These are phyloP conservation scores for Pyxicephalus adspersus DNA, from an alignment of 2,113 vertebrate genomes.

Conservation along the genomic window DNA sequence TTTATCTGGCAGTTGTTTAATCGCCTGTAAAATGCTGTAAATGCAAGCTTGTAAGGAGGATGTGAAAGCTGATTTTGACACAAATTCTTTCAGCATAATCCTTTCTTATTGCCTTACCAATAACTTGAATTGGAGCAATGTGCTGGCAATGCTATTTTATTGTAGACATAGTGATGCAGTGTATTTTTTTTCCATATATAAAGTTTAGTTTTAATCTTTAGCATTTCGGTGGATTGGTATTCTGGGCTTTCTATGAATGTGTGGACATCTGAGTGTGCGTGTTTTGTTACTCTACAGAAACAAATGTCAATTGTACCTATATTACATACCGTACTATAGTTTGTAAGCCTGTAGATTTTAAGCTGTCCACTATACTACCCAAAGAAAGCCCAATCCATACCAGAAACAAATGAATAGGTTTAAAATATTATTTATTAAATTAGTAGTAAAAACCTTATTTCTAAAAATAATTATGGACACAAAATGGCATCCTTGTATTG, in stretches of 20 bases:
- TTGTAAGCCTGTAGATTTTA: too few relatives aligned
- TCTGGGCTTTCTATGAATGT: constrained; percentile 66
- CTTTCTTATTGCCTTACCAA: background rate
- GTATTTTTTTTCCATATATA: constrained; percentile 53
- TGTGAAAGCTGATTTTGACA: background rate
- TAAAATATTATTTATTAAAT: too few relatives aligned
- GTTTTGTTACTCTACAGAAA: constrained; percentile 22
- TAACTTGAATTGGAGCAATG: constrained; percentile 43
- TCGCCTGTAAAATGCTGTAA: too few relatives aligned
- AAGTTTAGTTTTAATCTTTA: constrained; percentile 61
- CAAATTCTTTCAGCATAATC: background rate
- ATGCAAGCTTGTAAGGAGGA: background rate
- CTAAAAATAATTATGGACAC: too few relatives aligned
- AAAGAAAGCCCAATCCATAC: too few relatives aligned
- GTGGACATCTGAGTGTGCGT: constrained; percentile 60
- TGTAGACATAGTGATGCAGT: background rate
- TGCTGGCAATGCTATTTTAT: constrained; percentile 20
- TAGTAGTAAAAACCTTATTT: too few relatives aligned
- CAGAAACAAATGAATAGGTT: too few relatives aligned
- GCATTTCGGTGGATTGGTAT: constrained; percentile 70
- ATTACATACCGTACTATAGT: too few relatives aligned
- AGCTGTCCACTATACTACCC: too few relatives aligned
- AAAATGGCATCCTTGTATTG: too few relatives aligned
- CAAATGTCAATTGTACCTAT: too few relatives aligned
- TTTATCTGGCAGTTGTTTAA: too few relatives aligned